Percentiles rank a stretch among this genome's conserved stretches.
phyloP scores from a whole-genome alignment of 1,140 invertebrate species.

The Drepana arcuata region DNA sequence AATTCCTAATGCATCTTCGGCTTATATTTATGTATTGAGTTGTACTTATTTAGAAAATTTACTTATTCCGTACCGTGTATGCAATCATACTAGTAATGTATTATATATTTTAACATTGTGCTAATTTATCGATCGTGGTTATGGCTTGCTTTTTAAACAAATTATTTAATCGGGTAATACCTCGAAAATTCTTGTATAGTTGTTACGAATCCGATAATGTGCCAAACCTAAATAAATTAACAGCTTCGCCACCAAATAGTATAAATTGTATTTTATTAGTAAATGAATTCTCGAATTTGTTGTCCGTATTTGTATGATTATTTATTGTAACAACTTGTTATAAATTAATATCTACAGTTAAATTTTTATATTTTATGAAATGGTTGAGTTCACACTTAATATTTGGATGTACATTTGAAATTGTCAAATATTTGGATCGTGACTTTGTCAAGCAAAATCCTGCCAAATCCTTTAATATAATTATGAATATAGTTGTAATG shows the following conservation, averaged over 20 bases:
- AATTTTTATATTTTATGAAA: slow-evolving; percentile 54
- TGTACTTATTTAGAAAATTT: slow-evolving; percentile 31
- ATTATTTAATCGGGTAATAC: slow-evolving; percentile 44
- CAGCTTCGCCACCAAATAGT: slow-evolving; percentile 15
- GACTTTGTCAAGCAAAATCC: slow-evolving; percentile 61
- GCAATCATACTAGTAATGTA: too few relatives aligned
- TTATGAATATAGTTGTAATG: slow-evolving; percentile 44
- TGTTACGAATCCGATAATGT: slow-evolving; percentile 38
- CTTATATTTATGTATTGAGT: slow-evolving; percentile 35
- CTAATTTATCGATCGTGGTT: too few relatives aligned
- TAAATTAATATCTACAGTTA: slow-evolving; percentile 40
- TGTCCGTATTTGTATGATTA: slow-evolving; percentile 7
- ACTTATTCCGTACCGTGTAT: too few relatives aligned
- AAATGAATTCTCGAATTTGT: slow-evolving; percentile 15
- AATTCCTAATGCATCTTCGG: slow-evolving; percentile 4
- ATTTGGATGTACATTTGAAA: slow-evolving; percentile 30
- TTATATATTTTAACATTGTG: too few relatives aligned
- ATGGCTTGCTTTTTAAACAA: too few relatives aligned
- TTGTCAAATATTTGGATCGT: slow-evolving; percentile 41
- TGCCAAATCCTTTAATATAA: slow-evolving; percentile 57
- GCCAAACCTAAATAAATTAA: slow-evolving; percentile 50
- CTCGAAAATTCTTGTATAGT: slow-evolving; percentile 31
- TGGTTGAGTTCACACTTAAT: slow-evolving; percentile 41
- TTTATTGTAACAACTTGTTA: too few relatives aligned
- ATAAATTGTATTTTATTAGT: slow-evolving; percentile 11